Evolutionary conservation across 2,113 vertebrate genomes (phyloP), one percentile per base, ranked within the genome.

Genomic region (Trichomycterus rosablanca): DNA sequence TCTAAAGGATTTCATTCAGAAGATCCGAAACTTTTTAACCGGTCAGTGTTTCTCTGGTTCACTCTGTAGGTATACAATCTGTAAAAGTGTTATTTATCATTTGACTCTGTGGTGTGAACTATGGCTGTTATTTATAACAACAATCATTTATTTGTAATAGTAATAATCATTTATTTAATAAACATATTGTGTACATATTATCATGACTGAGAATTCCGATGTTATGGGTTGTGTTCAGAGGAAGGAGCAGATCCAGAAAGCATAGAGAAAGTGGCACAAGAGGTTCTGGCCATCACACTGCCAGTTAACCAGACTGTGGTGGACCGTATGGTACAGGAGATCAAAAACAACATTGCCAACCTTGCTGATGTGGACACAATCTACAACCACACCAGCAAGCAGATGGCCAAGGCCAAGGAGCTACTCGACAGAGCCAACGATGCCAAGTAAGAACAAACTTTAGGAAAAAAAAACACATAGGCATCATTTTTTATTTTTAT

Each of bases 181-280:
- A n/a, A n/a, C n/a, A n/a, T n/a, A n/a, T n/a, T n/a, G n/a, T n/a
- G n/a, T n/a, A n/a, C n/a, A n/a, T n/a, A n/a, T n/a, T n/a, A n/a
- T n/a, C n/a, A n/a, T n/a, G n/a, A n/a, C n/a, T n/a, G n/a, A n/a
- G n/a, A n/a, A n/a, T n/a, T n/a, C n/a, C n/a, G n/a, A n/a, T n/a
- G n/a, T n/a, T 8, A 1, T 15, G n/a, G 37, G 7, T 65, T 23
- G 5, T 59, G 10, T 2, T 0, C 77, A 94, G 92, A 90, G 83
- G 90, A 94, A 66, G 93, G 89, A 50, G 90, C 90, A 0, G 90
- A 93, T 66, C 89, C 90, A 0, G 81, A 83, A 63, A 93, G 89
- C 80, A 90, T 96, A 2, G 89, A 92, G 68, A 81, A 90, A 56
- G 84, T 93, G 73, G 90, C 90, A 3, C 71, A 34, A 63, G 78